phyloP scores from a whole-genome alignment of 2,797 vertebrate genomes.

The Sebastes variabilis region DNA sequence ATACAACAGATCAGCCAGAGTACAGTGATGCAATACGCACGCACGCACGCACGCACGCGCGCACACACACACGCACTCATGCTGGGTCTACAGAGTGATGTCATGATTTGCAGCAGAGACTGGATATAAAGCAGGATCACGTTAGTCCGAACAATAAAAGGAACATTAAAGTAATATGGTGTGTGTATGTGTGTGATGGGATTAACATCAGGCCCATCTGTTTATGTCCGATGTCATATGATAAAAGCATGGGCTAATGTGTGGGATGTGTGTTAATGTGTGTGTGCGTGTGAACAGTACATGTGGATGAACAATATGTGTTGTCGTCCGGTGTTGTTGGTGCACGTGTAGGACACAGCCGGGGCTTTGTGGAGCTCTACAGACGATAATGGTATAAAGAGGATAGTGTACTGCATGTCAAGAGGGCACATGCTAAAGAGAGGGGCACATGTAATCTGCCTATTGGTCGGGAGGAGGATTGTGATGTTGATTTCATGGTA shows the following conservation, averaged over 20 bases:
- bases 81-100: slow-evolving; percentile 10
- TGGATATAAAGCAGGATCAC: slow-evolving; percentile 27
- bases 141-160: slow-evolving; percentile 30
- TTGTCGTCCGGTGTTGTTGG: not conserved
- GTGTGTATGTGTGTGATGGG: slow-evolving; percentile 9
- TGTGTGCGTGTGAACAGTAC: not conserved
- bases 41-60: not conserved
- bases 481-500: slow-evolving; percentile 30
- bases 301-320: not conserved
- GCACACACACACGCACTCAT: not conserved
- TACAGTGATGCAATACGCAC: not conserved
- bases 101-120: slow-evolving; percentile 23
- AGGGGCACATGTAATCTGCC: slow-evolving; percentile 25
- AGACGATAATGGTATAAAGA: slow-evolving; percentile 32
- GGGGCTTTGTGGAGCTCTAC: slow-evolving; percentile 1
- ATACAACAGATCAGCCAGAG: not conserved
- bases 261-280: not conserved
- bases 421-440: slow-evolving; percentile 30
- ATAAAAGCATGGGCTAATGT: slow-evolving; percentile 7
- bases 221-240: slow-evolving; percentile 11
- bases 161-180: slow-evolving; percentile 29
- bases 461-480: slow-evolving; percentile 15
- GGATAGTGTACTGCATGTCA: slow-evolving; percentile 30
- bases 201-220: slow-evolving; percentile 55
- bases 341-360: not conserved